Evolutionary conservation across 2,888 invertebrate species (phyloP), one percentile per base, ranked within the genome.

Genomic region (Synergus japonicus): DNA sequence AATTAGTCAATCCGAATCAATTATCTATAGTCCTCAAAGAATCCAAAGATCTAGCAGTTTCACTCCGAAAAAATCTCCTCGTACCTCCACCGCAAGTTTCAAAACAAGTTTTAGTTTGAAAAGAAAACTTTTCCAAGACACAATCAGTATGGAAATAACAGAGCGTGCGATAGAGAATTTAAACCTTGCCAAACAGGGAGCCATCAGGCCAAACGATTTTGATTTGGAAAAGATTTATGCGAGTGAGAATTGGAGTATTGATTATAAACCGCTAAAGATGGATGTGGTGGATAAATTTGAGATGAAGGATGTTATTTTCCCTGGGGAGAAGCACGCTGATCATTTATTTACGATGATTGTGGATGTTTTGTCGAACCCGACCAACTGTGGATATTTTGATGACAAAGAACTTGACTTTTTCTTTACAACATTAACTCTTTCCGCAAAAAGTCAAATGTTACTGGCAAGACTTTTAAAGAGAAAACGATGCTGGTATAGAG

Each of bases 371-470:
- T 85, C 86, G 0, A 88, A 89, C 77, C 86, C 87, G 3, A 66
- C 87, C 1, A 91, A 92, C 79, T 91, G 91, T 64, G 89, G 89
- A 12, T 92, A 92, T 80, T 92, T 91, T 54, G 54, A 84, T n/a
- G 81, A 85, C 41, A 37, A 80, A 0, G 91, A 91, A 80, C 58
- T 90, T 1, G 86, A 90, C 79, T 81, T 80, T 5, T 78, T 91
- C 78, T 90, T 88, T 80, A 82, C 83, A 0, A 82, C 89, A 8
- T 67, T 91, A 13, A 87, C 86, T 0, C 77, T 91, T 15, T 84
- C 85, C 4, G 44, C 44, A 4, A 64, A 85, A 13, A 88, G 90
- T 0, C 91, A 91, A 83, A 88, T 85, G 76, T 81, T 91, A 37
- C 81, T 92, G 12, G 84, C 86, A 2, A 89, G 88, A 78, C 83